Evolutionary conservation across 2,113 vertebrate species (phyloP).

Genomic region (Oreochromis niloticus): DNA sequence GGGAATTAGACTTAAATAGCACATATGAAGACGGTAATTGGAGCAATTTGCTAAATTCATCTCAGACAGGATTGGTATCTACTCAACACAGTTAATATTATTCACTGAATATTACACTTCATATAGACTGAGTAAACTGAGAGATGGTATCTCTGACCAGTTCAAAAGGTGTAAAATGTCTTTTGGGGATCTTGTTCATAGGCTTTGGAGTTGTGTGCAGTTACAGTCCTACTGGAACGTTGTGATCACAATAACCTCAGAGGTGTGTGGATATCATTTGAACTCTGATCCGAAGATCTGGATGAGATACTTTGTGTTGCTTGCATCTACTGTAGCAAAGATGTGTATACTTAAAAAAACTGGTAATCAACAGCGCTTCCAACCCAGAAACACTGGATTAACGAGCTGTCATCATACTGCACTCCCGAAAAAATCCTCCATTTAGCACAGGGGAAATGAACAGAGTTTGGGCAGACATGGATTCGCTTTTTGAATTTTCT

Average conservation of each 20-base stretch:
- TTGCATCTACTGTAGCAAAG: background rate
- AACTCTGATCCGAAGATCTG: background rate
- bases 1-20: background rate
- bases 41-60: background rate
- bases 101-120: background rate
- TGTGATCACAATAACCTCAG: background rate
- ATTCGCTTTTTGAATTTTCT: background rate
- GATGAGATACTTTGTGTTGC: background rate
- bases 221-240: background rate
- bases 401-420: background rate
- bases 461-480: background rate
- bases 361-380: background rate
- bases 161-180: background rate
- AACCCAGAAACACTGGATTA: background rate
- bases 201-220: background rate
- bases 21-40: background rate
- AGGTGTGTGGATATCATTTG: background rate
- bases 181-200: background rate
- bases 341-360: background rate
- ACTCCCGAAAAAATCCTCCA: background rate
- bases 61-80: background rate
- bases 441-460: background rate
- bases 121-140: background rate
- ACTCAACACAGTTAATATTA: background rate
- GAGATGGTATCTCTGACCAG: background rate